A percentile compares a stretch with the other conserved stretches of the same genome.
These are phyloP conservation scores for Lordiphosa stackelbergi DNA, from an alignment of 1,140 invertebrate genomes.

Conservation along the genomic window DNA sequence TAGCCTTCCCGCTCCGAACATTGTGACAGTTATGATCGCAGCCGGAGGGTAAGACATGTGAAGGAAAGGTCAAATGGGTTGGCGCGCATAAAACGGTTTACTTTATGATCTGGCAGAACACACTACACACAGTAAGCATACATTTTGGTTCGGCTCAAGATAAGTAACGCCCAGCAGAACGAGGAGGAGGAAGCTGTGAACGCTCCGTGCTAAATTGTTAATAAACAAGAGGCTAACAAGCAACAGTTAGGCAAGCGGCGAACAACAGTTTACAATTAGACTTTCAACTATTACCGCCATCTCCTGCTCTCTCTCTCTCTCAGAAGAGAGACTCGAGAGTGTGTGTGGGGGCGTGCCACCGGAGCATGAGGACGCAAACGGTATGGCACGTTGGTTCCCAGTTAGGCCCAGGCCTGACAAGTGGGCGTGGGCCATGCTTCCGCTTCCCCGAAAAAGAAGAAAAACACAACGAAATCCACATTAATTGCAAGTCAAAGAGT, in stretches of 20 bases:
- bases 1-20: constrained; percentile 24
- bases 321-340: constrained; percentile 3
- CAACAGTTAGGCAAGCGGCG: constrained; percentile 62
- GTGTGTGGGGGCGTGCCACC: constrained; percentile 35
- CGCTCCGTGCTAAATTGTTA: constrained; percentile 68
- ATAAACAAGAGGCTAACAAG: constrained; percentile 72
- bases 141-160: constrained; percentile 46
- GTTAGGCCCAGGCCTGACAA: constrained; percentile 54
- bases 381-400: constrained; percentile 22
- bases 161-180: constrained; percentile 50
- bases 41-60: constrained; percentile 21
- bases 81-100: constrained; percentile 53
- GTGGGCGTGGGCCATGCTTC: constrained; percentile 67
- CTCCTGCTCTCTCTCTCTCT: constrained; percentile 22
- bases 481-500: constrained; percentile 57
- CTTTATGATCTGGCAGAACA: constrained; percentile 61
- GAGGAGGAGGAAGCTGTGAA: constrained; percentile 30
- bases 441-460: constrained; percentile 59
- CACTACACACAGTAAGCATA: constrained; percentile 46
- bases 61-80: constrained; percentile 62
- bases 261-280: constrained; percentile 74
- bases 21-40: constrained; percentile 64
- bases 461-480: constrained; percentile 24
- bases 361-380: constrained; percentile 13
- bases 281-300: constrained; percentile 66